Percentiles rank a stretch among this genome's conserved stretches.
Evolutionary conservation across 2,888 invertebrate genomes (phyloP).

Genomic region (Clunio marinus): DNA sequence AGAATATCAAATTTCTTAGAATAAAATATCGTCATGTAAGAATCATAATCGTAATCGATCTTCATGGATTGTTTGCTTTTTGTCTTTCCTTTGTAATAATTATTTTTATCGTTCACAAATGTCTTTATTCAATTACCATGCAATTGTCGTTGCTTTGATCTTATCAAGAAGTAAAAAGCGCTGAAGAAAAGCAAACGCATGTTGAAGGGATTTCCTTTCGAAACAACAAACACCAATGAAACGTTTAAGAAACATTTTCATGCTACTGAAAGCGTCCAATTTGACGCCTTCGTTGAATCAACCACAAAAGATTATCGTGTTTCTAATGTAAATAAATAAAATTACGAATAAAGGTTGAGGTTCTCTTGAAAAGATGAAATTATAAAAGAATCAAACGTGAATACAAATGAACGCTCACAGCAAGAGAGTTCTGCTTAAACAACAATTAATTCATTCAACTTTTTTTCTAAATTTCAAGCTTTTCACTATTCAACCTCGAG

Average conservation of each 20-base stretch:
- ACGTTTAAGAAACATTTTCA: neutral
- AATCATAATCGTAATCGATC: constrained; percentile 23
- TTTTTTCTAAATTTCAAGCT: too few relatives aligned
- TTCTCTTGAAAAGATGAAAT: neutral
- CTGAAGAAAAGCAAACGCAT: neutral
- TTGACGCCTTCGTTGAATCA: neutral
- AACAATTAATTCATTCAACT: constrained; percentile 27
- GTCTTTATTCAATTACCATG: neutral
- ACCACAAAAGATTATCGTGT: constrained; percentile 16
- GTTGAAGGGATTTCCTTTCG: neutral
- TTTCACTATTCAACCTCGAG: neutral
- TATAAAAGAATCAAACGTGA: neutral
- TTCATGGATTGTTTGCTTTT: neutral
- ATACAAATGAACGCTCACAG: constrained; percentile 10
- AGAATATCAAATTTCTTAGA: constrained; percentile 19
- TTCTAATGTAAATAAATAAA: neutral
- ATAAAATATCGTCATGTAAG: neutral
- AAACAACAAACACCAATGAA: neutral
- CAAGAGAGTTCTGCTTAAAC: constrained; percentile 3
- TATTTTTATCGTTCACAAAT: neutral
- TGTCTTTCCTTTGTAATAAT: neutral
- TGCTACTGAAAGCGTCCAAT: neutral
- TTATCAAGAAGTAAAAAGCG: neutral
- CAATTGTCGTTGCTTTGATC: neutral
- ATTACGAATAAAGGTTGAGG: neutral